phyloP scores from a whole-genome alignment of 1,140 invertebrate genomes.

The Aphelinus atriplicis region DNA sequence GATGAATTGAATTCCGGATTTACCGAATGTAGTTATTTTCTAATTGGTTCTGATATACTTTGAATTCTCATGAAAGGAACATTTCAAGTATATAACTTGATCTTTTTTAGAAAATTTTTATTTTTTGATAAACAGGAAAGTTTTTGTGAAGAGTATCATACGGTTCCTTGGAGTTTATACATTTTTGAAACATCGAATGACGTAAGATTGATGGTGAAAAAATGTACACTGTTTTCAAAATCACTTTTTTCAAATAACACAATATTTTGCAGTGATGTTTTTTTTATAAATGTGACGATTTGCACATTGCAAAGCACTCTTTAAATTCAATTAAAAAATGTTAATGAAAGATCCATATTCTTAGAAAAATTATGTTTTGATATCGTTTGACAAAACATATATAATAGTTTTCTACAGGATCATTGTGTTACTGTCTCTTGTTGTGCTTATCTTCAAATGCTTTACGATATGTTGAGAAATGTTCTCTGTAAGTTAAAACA shows the following conservation, averaged over 20 bases:
- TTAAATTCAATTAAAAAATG: too few species aligned
- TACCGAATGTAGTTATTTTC: too few species aligned
- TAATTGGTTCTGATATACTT: too few species aligned
- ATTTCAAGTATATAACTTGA: too few species aligned
- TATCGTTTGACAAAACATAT: conserved; percentile 4
- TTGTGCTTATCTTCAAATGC: conserved; percentile 8
- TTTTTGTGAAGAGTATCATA: conserved; percentile 59
- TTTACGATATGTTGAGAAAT: not conserved
- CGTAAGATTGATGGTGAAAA: conserved; percentile 55
- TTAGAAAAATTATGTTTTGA: not conserved
- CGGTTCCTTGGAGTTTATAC: conserved; percentile 64
- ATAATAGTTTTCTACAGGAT: not conserved
- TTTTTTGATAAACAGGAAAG: conserved; percentile 58
- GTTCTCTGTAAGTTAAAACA: not conserved
- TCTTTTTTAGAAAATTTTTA: not conserved
- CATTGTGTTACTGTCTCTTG: conserved; percentile 28
- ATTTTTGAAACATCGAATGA: conserved; percentile 59
- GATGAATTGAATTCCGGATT: too few species aligned
- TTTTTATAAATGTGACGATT: conserved; percentile 23
- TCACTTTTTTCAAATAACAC: conserved; percentile 26
- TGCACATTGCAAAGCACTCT: conserved; percentile 14
- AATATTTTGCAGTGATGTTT: conserved; percentile 22
- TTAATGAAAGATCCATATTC: not conserved
- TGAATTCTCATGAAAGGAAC: too few species aligned
- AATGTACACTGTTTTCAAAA: conserved; percentile 3